A percentile compares a stretch with the other conserved stretches of the same genome.
Conservation (phyloP, 2,113 vertebrate genomes). For the Hirundichthys speculiger region DNA sequence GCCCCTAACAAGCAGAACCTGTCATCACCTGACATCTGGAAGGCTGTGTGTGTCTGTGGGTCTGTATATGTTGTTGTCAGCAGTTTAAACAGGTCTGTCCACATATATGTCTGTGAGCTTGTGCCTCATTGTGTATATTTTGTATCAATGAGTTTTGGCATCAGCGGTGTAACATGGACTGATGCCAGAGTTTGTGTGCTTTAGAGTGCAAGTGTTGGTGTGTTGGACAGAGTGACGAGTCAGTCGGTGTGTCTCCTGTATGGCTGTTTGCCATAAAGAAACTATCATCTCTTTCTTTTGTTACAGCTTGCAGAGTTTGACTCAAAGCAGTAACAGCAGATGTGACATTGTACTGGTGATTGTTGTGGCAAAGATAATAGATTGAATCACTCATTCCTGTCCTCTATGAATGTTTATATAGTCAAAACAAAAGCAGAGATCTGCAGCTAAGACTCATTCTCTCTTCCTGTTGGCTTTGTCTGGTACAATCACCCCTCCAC, state of each 20-base stretch:
- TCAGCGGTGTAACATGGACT: conserved; percentile 39
- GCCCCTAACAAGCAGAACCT: conserved; percentile 51
- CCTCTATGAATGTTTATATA: conserved; percentile 40
- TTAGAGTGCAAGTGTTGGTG: conserved; percentile 3
- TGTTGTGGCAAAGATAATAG: conserved; percentile 44
- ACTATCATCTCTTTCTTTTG: conserved; percentile 54
- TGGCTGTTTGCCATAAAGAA: conserved; percentile 56
- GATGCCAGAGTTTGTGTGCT: conserved; percentile 7
- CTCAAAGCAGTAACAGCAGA: conserved; percentile 45
- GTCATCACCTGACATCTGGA: conserved; percentile 62
- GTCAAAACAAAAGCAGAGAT: conserved; percentile 46
- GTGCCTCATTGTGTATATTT: conserved; percentile 18
- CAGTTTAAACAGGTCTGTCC: conserved; percentile 2
- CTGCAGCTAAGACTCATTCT: conserved; percentile 20
- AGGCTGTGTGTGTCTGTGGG: conserved; percentile 1
- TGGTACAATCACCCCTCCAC: conserved; percentile 16
- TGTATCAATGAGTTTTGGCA: conserved; percentile 30
- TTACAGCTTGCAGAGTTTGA: conserved; percentile 47
- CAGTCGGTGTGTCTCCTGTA: conserved; percentile 31
- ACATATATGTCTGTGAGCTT: conserved; percentile 7
- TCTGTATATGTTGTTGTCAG: conserved; percentile 17
- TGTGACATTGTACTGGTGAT: conserved; percentile 26
- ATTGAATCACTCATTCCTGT: conserved; percentile 50
- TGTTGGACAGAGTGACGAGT: neutral
- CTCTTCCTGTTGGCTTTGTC: conserved; percentile 37